A percentile compares a stretch with the other conserved stretches of the same genome.
These are phyloP conservation scores for Rousettus madagascariensis DNA, from an alignment of 2,797 vertebrate species.

Conservation along the genomic window DNA sequence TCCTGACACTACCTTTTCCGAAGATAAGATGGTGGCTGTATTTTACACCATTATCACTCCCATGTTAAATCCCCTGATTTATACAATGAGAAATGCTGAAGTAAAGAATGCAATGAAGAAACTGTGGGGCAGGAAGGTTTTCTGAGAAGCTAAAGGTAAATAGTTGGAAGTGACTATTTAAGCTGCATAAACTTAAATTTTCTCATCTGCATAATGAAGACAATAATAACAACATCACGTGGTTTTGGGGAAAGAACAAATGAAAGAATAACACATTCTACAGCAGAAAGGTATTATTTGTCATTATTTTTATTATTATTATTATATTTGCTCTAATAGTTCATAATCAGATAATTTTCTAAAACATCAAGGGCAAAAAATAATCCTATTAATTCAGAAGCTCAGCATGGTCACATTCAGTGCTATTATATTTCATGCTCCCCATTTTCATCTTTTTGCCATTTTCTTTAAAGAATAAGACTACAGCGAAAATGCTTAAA, in stretches of 20 bases:
- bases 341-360: background rate
- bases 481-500: background rate
- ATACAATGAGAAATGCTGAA: constrained; percentile 60
- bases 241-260: background rate
- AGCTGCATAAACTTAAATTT: background rate
- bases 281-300: background rate
- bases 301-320: background rate
- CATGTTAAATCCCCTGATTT: constrained; percentile 65
- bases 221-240: background rate
- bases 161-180: background rate
- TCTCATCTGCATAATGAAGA: background rate
- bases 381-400: too few relatives aligned
- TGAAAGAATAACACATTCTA: background rate
- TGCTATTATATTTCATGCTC: background rate
- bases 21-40: constrained; percentile 54
- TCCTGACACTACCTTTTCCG: constrained; percentile 26
- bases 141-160: background rate
- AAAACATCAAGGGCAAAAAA: background rate
- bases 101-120: constrained; percentile 49
- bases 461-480: background rate
- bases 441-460: background rate
- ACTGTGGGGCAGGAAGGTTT: background rate
- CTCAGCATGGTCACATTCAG: too few relatives aligned
- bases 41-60: constrained; percentile 59
- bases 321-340: too few relatives aligned